Percentiles rank a stretch among this genome's conserved stretches.
Evolutionary conservation across 2,113 vertebrate genomes (phyloP).

Genomic region (Ancistrus triradiatus): DNA sequence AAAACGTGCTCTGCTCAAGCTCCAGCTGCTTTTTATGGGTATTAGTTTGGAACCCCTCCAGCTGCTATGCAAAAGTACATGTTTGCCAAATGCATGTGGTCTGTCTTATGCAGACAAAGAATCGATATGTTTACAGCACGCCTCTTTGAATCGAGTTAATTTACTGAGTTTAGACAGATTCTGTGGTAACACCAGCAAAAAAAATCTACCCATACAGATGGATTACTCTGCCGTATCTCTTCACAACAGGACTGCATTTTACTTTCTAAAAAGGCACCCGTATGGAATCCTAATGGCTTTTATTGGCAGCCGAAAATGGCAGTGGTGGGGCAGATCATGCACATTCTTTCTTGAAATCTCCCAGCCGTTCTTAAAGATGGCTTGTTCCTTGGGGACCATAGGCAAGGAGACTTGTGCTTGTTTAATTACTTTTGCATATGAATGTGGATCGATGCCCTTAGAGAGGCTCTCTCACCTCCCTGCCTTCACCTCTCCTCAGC

Average conservation of each 20-base stretch:
- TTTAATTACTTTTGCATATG: constrained; percentile 74
- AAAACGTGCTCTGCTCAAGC: constrained; percentile 14
- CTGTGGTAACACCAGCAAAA: neutral
- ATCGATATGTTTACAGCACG: constrained; percentile 17
- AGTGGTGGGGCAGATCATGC: constrained; percentile 24
- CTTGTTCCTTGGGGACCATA: constrained; percentile 24
- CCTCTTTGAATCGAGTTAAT: constrained; percentile 5
- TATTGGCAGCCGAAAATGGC: constrained; percentile 56
- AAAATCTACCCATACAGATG: constrained; percentile 17
- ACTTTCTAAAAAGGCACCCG: constrained; percentile 22
- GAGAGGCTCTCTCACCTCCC: constrained; percentile 20
- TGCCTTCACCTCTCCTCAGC: constrained; percentile 27
- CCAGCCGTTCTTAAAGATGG: constrained; percentile 46
- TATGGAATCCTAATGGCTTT: constrained; percentile 60
- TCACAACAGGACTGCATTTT: constrained; percentile 23
- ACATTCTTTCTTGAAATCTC: constrained; percentile 52
- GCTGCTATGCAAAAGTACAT: constrained; percentile 12
- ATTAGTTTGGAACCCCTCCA: constrained; percentile 26
- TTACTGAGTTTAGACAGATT: constrained; percentile 12
- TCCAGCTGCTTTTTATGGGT: constrained; percentile 36
- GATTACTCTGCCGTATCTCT: constrained; percentile 23
- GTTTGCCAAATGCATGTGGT: constrained; percentile 7
- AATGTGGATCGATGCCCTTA: constrained; percentile 57
- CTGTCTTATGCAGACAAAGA: constrained; percentile 6
- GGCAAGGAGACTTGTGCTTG: constrained; percentile 55